A percentile compares a stretch with the other conserved stretches of the same genome.
Conservation (phyloP, 37 sponge, comb jelly and placozoan species). For the Geodia barretti region DNA sequence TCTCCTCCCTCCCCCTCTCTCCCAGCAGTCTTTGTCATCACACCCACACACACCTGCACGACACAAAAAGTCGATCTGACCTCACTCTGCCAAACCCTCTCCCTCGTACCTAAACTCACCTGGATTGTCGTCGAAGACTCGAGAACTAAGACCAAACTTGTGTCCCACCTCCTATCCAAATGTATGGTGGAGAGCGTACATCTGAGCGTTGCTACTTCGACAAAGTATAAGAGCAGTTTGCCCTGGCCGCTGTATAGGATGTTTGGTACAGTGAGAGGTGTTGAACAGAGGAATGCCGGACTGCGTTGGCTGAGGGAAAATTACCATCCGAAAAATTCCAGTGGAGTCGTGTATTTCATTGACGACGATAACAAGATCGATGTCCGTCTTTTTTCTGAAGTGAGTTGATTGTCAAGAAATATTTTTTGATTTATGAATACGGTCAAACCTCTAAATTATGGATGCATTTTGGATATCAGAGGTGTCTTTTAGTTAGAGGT, state of each 20-base stretch:
- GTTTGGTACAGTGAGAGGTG: conserved; percentile 48
- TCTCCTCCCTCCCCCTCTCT: neutral
- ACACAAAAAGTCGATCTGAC: conserved; percentile 13
- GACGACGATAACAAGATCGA: conserved; percentile 95
- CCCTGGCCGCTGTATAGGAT: conserved; percentile 3
- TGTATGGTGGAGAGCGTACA: conserved; percentile 10
- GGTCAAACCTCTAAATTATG: neutral
- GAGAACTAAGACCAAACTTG: neutral
- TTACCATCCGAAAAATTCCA: neutral
- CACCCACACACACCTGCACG: conserved; percentile 1
- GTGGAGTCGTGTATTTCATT: conserved; percentile 91
- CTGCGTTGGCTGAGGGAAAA: conserved; percentile 56
- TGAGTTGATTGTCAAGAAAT: conserved; percentile 14
- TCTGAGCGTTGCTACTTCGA: neutral
- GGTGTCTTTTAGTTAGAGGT: no score
- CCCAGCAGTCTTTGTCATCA: conserved; percentile 8
- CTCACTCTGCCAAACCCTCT: conserved; percentile 7
- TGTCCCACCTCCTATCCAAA: neutral
- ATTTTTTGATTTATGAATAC: neutral
- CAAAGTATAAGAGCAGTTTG: neutral
- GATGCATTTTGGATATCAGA: no score
- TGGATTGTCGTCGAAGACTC: conserved; percentile 28
- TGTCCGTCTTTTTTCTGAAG: conserved; percentile 82
- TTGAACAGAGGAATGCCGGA: conserved; percentile 81
- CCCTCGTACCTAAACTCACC: neutral